Conservation (phyloP, 2,797 vertebrate genomes). For the Eremophila alpestris region DNA sequence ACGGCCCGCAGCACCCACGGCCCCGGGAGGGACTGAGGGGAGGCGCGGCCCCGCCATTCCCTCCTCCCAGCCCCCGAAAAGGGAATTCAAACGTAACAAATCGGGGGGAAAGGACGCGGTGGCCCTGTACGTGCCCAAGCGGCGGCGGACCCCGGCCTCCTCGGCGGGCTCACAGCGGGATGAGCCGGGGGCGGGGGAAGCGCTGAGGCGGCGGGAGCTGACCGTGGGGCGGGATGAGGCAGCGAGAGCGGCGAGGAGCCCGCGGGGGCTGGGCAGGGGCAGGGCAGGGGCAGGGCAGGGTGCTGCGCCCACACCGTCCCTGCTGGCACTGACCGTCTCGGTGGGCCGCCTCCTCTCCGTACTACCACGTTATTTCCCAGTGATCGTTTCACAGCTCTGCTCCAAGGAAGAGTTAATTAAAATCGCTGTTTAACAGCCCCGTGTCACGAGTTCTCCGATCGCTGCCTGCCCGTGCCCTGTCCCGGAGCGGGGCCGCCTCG, state of each 20-base stretch:
- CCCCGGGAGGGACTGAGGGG: not conserved
- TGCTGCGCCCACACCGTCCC: fast-evolving
- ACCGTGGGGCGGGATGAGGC: not conserved
- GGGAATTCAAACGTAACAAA: not conserved
- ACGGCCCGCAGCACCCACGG: not conserved
- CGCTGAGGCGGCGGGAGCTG: not conserved
- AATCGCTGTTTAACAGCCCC: not conserved
- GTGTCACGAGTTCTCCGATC: not conserved
- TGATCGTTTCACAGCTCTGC: not conserved
- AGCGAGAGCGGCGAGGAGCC: not conserved
- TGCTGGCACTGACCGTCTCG: fast-evolving
- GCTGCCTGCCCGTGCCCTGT: not conserved
- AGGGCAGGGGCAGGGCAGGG: not conserved
- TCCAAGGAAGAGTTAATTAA: not conserved
- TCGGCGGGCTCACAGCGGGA: too few species aligned
- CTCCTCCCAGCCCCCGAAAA: not conserved
- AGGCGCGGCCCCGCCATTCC: not conserved
- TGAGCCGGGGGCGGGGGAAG: not conserved
- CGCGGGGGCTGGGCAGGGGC: too few species aligned
- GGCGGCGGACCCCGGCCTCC: not conserved
- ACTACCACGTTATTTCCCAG: not conserved
- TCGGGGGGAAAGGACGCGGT: not conserved
- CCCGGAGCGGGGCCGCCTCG: too few species aligned
- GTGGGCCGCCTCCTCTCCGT: not conserved
- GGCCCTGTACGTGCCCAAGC: not conserved